Evolutionary conservation across 2,888 invertebrate species (phyloP).

Genomic region (Perizoma affinitatum): DNA sequence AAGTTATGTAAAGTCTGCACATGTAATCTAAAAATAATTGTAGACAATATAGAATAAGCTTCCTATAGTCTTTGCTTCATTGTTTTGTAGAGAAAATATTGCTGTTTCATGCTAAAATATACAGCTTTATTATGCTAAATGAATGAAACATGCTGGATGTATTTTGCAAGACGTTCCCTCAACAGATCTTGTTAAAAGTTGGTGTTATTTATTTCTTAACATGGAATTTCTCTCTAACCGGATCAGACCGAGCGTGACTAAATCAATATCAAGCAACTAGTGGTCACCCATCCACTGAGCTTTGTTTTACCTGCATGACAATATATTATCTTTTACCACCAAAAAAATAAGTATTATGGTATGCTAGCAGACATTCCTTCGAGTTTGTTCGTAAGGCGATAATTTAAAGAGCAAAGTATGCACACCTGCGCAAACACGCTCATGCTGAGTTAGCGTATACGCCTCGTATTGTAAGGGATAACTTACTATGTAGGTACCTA

Average conservation of each 20-base stretch:
- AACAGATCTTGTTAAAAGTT: slow-evolving; percentile 18
- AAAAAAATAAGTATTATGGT: slow-evolving; percentile 9
- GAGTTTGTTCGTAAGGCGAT: slow-evolving; percentile 61
- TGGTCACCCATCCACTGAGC: background rate
- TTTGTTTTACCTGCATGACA: too few relatives aligned
- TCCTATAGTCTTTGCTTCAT: slow-evolving; percentile 21
- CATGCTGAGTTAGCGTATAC: slow-evolving; percentile 65
- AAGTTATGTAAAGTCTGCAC: slow-evolving; percentile 8
- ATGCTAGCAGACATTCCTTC: slow-evolving; percentile 44
- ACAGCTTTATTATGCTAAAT: slow-evolving; percentile 23
- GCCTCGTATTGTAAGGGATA: slow-evolving; percentile 51
- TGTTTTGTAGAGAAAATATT: slow-evolving; percentile 24
- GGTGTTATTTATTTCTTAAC: too few relatives aligned
- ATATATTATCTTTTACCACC: too few relatives aligned
- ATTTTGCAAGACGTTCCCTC: slow-evolving; percentile 22
- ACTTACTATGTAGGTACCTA: slow-evolving; percentile 23
- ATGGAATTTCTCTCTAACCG: too few relatives aligned
- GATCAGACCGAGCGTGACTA: background rate
- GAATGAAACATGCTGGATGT: slow-evolving; percentile 30
- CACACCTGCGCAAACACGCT: slow-evolving; percentile 79
- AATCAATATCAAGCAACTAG: background rate
- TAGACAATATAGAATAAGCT: slow-evolving; percentile 5
- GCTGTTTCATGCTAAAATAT: slow-evolving; percentile 19
- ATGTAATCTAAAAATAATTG: slow-evolving; percentile 9
- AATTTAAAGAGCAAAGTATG: slow-evolving; percentile 75